phyloP scores from a whole-genome alignment of 2,113 vertebrate genomes.

The Perccottus glenii region DNA sequence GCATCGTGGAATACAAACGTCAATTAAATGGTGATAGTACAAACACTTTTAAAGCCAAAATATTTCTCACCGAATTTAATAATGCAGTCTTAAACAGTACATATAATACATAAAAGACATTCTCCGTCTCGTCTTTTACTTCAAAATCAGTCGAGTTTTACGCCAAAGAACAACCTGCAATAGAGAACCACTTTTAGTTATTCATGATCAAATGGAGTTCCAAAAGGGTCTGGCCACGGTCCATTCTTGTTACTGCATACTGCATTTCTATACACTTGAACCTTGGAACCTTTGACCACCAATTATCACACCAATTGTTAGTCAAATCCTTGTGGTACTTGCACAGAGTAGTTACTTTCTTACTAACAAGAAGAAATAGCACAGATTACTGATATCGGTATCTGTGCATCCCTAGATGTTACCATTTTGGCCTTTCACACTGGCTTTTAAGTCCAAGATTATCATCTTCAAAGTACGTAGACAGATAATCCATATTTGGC shows the following conservation, averaged over 20 bases:
- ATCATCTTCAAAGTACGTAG: background rate
- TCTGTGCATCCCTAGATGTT: background rate
- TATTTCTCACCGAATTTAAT: background rate
- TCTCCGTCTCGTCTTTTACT: slow-evolving; percentile 33
- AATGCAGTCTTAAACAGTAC: background rate
- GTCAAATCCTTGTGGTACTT: background rate
- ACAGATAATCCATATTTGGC: too few species aligned
- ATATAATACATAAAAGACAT: background rate
- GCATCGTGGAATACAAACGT: slow-evolving; percentile 11
- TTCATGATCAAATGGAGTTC: background rate
- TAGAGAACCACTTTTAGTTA: background rate
- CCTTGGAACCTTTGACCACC: background rate
- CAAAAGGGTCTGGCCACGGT: background rate
- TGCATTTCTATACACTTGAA: too few species aligned
- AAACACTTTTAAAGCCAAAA: background rate
- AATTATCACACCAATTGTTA: background rate
- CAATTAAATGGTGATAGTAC: background rate
- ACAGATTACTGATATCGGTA: slow-evolving; percentile 1
- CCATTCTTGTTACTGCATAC: too few species aligned
- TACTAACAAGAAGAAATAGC: background rate
- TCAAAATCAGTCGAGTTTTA: slow-evolving; percentile 64
- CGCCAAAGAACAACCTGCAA: slow-evolving; percentile 68
- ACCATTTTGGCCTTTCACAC: background rate
- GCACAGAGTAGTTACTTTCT: too few species aligned
- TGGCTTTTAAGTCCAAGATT: background rate